A percentile compares a stretch with the other conserved stretches of the same genome.
Conservation (phyloP, 2,797 vertebrate genomes). For the Carapus acus region DNA sequence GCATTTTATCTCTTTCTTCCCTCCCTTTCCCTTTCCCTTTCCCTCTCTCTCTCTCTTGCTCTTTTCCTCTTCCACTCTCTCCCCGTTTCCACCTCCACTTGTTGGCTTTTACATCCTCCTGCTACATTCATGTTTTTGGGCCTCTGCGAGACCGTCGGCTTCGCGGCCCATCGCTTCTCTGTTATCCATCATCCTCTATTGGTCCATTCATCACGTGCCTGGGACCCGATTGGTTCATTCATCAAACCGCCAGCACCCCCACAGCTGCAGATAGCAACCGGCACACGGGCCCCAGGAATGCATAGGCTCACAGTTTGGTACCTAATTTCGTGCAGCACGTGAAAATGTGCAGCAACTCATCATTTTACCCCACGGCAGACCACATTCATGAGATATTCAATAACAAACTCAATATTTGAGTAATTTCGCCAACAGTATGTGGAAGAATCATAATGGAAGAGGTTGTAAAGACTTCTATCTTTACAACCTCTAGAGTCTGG, state of each 20-base stretch:
- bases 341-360: slow-evolving; percentile 31
- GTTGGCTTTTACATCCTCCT: slow-evolving; percentile 46
- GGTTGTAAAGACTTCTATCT: no score
- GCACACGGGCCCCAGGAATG: slow-evolving; percentile 50
- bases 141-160: slow-evolving; percentile 30
- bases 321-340: slow-evolving; percentile 36
- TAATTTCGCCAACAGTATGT: slow-evolving; percentile 7
- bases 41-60: slow-evolving; percentile 29
- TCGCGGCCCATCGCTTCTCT: slow-evolving; percentile 31
- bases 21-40: slow-evolving; percentile 14
- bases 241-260: slow-evolving; percentile 44
- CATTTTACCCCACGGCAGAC: slow-evolving; percentile 21
- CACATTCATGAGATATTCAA: slow-evolving; percentile 25
- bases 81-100: slow-evolving; percentile 7
- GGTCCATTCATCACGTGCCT: slow-evolving; percentile 60
- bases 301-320: slow-evolving; percentile 32
- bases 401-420: slow-evolving; percentile 14
- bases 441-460: no score
- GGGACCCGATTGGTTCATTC: slow-evolving; percentile 53
- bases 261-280: slow-evolving; percentile 50
- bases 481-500: no score
- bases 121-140: slow-evolving; percentile 46
- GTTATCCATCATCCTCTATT: slow-evolving; percentile 65
- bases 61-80: slow-evolving; percentile 31
- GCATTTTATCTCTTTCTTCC: background rate